Base-by-base conservation (phyloP, 2,888 invertebrate genomes). In the Melinopterus prodromus region DNA sequence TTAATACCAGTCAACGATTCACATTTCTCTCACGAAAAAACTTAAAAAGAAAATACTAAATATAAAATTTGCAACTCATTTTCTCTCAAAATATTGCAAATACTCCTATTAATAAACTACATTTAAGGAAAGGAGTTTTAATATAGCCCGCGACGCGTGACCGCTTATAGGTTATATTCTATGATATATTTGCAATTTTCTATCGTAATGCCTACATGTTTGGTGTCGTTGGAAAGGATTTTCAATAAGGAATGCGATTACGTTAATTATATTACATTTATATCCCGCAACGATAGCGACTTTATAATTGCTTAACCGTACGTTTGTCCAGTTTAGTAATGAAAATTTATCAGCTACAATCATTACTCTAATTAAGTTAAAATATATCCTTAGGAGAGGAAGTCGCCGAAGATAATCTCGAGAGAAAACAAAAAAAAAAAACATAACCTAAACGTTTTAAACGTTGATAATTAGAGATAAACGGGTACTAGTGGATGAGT, bases 61-160 rank as follows among this genome's bases (percentile, higher is more conserved):
- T n/a, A 16, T 26, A 74, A 74, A 74, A 74, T 74, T 74, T 35
- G 14, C 26, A 74, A 74, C 36, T 74, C 12, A 74, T n/a, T 7
- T 26, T 74, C 7, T 1, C 71, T 71, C 6, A 71, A 9, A 71
- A 71, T 53, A 53, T 53, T 9, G 53, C 53, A 53, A 53, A 53
- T 4, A 53, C 7, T 53, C 12, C 7, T 53, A 9, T 9, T 53
- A 53, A 6, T 16, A 16, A 74, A 74, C 14, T 74, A 12, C 5
- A 74, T 74, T 2, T 9, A 74, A 16, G 6, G 26, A 26, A 26
- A 26, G 26, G 70, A 14, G 71, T 71, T 71, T 71, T 6, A 15
- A 71, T n/a, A 2, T 71, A n/a, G 71, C 16, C 3, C 5, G 53
- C 12, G 7, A 53, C 53, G 53, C 9, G 5, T 53, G 53, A 53